phyloP scores from a whole-genome alignment of 1,140 invertebrate genomes.

The Drosophila santomea region DNA sequence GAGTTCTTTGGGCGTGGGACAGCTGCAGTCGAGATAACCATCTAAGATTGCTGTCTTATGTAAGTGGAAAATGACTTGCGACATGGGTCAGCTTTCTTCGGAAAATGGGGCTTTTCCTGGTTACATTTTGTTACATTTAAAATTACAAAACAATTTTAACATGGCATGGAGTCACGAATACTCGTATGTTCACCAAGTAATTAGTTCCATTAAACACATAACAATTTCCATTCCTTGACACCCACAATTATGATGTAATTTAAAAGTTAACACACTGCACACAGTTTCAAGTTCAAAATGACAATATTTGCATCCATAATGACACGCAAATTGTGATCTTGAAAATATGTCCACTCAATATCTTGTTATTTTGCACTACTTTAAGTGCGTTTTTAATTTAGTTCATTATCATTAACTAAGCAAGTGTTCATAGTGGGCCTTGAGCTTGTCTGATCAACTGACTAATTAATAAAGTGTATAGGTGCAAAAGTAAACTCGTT shows the following conservation, averaged over 20 bases:
- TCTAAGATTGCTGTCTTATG: slow-evolving; percentile 13
- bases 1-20: slow-evolving; percentile 43
- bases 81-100: slow-evolving; percentile 10
- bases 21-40: slow-evolving; percentile 4
- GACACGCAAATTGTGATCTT: slow-evolving; percentile 24
- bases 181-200: background rate
- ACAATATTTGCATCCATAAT: background rate
- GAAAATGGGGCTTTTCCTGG: background rate
- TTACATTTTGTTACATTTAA: background rate
- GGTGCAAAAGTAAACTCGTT: slow-evolving; percentile 27
- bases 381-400: slow-evolving; percentile 8
- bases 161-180: background rate
- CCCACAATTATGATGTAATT: background rate
- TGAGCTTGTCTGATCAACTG: slow-evolving; percentile 29
- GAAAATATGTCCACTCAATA: slow-evolving; percentile 1
- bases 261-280: too few relatives aligned
- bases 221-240: background rate
- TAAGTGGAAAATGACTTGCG: background rate
- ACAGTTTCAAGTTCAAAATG: slow-evolving; percentile 4
- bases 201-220: background rate
- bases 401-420: slow-evolving; percentile 36
- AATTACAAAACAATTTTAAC: background rate
- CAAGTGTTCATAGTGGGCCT: slow-evolving; percentile 10
- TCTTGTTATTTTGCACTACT: slow-evolving; percentile 1
- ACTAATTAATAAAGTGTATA: slow-evolving; percentile 34